Evolutionary conservation across 2,113 vertebrate species (phyloP).

Genomic region (Hyperoodon ampullatus): DNA sequence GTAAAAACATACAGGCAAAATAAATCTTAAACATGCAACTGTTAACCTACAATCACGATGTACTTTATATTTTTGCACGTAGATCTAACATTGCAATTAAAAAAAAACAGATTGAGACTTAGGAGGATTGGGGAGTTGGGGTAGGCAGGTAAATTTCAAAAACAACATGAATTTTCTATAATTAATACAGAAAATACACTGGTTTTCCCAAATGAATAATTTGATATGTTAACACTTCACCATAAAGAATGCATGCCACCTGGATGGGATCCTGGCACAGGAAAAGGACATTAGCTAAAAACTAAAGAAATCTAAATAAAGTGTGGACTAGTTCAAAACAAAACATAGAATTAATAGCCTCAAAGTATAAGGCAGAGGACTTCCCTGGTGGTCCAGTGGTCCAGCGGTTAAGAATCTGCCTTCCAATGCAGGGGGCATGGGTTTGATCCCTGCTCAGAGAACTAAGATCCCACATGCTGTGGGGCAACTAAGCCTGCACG

Average conservation of each 20-base stretch:
- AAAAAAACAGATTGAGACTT: constrained; percentile 85
- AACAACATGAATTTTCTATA: constrained; percentile 90
- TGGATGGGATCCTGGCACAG: neutral
- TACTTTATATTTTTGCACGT: constrained; percentile 93
- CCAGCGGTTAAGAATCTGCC: no score
- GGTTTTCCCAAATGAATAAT: constrained; percentile 96
- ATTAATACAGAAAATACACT: constrained; percentile 88
- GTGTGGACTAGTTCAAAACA: neutral
- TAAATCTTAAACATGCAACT: constrained; percentile 89
- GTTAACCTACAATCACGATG: constrained; percentile 89
- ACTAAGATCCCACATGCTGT: no score
- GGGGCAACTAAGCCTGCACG: no score
- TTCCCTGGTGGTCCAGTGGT: no score
- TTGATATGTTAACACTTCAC: constrained; percentile 93
- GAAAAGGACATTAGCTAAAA: neutral
- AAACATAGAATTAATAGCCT: neutral
- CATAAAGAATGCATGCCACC: constrained; percentile 87
- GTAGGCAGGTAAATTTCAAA: constrained; percentile 85
- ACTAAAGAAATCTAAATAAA: neutral
- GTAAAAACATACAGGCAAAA: constrained; percentile 91
- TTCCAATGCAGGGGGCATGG: no score
- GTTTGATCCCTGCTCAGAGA: no score
- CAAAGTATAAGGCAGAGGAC: neutral
- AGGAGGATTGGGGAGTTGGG: constrained; percentile 82
- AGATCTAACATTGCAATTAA: constrained; percentile 86